Conservation (phyloP, 2,797 vertebrate genomes). For the Cuniculus paca region DNA sequence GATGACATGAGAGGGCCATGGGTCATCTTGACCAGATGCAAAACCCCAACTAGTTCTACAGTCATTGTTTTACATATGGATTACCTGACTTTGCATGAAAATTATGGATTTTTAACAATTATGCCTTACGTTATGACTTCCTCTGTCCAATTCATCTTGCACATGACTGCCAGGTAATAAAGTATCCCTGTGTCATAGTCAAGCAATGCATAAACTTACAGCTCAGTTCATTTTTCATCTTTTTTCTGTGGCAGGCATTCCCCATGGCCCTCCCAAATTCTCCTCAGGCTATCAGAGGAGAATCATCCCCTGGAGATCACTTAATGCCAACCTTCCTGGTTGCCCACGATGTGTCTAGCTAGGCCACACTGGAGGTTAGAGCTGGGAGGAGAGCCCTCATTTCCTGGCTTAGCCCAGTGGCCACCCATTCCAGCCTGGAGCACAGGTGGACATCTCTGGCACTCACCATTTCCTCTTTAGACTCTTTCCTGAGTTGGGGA, state of each 20-base stretch:
- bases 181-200: not conserved
- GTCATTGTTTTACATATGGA: not conserved
- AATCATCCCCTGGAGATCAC: constrained; percentile 23
- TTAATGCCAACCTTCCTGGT: not conserved
- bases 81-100: constrained; percentile 8
- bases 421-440: not conserved
- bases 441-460: not conserved
- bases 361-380: not conserved
- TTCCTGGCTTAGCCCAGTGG: not conserved
- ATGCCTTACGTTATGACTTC: constrained; percentile 19
- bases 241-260: constrained; percentile 37
- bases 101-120: constrained; percentile 1
- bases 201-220: not conserved
- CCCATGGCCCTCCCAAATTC: not conserved
- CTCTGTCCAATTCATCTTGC: constrained; percentile 35
- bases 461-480: not conserved
- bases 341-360: not conserved
- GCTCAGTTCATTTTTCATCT: constrained; percentile 37
- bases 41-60: not conserved
- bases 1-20: not conserved
- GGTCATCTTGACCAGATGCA: not conserved
- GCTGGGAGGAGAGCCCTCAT: not conserved
- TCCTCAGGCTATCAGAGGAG: constrained; percentile 14
- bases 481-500: not conserved
- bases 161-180: constrained; percentile 56